Evolutionary conservation across 2,888 invertebrate genomes (phyloP), one percentile per base, ranked within the genome.

Genomic region (Mythimna pallens): DNA sequence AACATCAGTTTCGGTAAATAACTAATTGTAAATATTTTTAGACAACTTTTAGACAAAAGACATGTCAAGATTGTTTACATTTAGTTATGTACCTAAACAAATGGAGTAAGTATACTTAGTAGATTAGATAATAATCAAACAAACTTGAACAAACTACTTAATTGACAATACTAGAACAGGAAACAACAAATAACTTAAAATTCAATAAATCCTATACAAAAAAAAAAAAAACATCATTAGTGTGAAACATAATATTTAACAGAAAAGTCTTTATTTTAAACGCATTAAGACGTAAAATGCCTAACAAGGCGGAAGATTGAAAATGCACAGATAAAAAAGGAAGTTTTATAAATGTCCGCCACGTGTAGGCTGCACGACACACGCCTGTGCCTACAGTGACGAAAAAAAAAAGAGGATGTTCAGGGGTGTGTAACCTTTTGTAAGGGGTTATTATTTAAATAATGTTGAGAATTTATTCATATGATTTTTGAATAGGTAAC

Each of bases 281-380:
- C 14, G 57, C 12, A n/a, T 22, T 78, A 73, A 36, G 76, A 64
- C 59, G 36, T 63, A 76, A 55, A 73, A 72, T 74, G 62, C 40
- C 12, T 65, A 20, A 7, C 1, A 30, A 43, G 17, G 22, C 22
- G n/a, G 10, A 58, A 55, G 54, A 54, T 58, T 30, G 2, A 3
- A 72, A 40, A 47, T 63, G 25, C 40, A 66, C 10, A 59, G 63
- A 69, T 54, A 73, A 78, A 85, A 84, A 80, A 74, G 58, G 68
- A 65, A 65, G 63, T 76, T 69, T 64, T 52, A 66, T 80, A 73
- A 76, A 82, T 75, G 73, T 62, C 50, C 25, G 83, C 83, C 85
- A 86, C 84, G 86, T 86, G 86, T 65, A 86, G 79, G 80, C 78
- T 79, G 83, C 76, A 78, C 59, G 78, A 72, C 78, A 75, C 85